A percentile compares a stretch with the other conserved stretches of the same genome.
Evolutionary conservation across 2,113 vertebrate genomes (phyloP).

Genomic region (Bungarus multicinctus): DNA sequence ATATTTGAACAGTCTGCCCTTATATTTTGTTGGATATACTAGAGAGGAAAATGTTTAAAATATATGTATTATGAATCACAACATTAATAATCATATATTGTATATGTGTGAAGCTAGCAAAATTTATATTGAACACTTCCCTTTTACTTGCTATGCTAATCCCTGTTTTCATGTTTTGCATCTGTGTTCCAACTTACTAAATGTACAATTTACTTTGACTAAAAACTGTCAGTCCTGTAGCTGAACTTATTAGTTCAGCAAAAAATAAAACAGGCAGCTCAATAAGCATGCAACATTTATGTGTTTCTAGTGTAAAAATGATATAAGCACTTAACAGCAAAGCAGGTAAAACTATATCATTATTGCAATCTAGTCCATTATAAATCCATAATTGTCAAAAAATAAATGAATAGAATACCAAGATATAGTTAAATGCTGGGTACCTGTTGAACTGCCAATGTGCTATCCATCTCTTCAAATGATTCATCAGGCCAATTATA

Average conservation of each 20-base stretch:
- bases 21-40: slow-evolving; percentile 99
- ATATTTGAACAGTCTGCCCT: slow-evolving; percentile 96
- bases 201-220: neutral
- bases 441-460: slow-evolving; percentile 97
- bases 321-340: neutral
- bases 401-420: neutral
- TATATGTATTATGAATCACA: neutral
- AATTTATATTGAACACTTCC: neutral
- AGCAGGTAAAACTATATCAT: neutral
- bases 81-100: too few species aligned
- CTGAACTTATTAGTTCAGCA: neutral
- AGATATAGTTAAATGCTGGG: too few species aligned
- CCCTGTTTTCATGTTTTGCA: neutral
- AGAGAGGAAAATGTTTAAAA: slow-evolving; percentile 24
- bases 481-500: slow-evolving; percentile 99
- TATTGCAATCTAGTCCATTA: neutral
- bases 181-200: neutral
- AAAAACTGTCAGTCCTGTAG: neutral
- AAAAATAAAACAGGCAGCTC: neutral
- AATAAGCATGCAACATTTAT: neutral
- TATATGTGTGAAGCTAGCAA: neutral
- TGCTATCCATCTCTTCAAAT: slow-evolving; percentile 99
- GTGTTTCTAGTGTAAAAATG: too few species aligned
- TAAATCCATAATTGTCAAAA: neutral
- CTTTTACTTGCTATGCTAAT: neutral